Conservation (phyloP, 2,797 vertebrate genomes). For the Eulemur coronatus region DNA sequence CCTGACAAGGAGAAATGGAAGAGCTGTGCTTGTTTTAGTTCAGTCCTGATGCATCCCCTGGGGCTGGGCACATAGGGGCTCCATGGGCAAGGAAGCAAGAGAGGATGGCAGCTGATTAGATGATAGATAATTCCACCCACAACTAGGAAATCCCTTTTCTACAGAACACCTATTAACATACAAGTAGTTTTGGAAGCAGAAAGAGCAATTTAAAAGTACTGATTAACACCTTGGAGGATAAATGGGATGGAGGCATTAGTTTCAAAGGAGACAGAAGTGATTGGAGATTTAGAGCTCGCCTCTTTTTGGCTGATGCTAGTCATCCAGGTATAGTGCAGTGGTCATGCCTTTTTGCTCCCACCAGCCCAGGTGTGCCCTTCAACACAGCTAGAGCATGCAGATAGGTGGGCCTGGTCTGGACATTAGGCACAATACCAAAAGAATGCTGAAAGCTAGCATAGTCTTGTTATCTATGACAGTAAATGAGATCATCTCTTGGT, state of each 20-base stretch:
- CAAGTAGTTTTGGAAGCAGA: background rate
- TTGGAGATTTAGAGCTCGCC: background rate
- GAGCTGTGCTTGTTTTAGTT: background rate
- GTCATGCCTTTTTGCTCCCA: background rate
- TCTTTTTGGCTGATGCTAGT: background rate
- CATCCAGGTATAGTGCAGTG: no score
- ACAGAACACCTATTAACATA: background rate
- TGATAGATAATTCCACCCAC: background rate
- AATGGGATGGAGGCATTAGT: background rate
- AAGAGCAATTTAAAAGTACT: background rate
- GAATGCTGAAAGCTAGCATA: background rate
- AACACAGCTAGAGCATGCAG: background rate
- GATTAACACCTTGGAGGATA: background rate
- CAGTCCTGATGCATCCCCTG: no score
- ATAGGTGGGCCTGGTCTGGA: background rate
- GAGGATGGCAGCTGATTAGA: background rate
- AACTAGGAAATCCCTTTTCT: background rate
- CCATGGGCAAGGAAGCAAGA: background rate
- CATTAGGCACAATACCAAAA: background rate
- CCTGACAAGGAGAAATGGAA: background rate
- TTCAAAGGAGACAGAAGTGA: background rate
- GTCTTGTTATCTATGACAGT: background rate
- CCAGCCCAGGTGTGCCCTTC: no score
- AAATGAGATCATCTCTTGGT: background rate
- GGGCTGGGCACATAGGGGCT: fast-evolving